Evolutionary conservation across 2,113 vertebrate species (phyloP), one percentile per base, ranked within the genome.

Genomic region (Cisticola juncidis): DNA sequence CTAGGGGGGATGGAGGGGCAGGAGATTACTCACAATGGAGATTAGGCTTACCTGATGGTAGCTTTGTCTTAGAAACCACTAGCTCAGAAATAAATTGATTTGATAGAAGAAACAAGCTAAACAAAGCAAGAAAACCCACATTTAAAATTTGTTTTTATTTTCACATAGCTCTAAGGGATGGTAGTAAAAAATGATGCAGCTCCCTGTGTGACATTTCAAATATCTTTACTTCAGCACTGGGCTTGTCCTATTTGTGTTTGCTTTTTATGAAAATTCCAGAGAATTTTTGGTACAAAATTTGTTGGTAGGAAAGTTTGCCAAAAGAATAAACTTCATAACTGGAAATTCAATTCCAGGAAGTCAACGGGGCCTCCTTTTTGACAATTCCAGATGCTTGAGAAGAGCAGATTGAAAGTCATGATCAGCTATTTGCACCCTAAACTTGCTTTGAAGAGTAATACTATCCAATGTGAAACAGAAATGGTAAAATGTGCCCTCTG

Each of bases 301-400:
- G 35, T 44, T 74, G 13, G 26, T 90, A 62, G 40, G 60, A 74
- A 96, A 77, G 21, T 54, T 84, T 81, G 72, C 65, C 36, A 50
- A 64, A 88, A 64, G 14, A 94, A 70, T 74, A 83, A 61, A 78
- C 68, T 74, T 92, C 51, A 14, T 50, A 40, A 60, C 22, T 51
- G 51, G 72, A 78, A 88, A 93, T 77, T 90, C 38, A 77, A n/a
- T 53, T 86, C 68, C 50, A 74, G 60, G 42, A 86, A 86, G 24
- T 40, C 19, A 80, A 15, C 1, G 2, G 4, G 33, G 31, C 16
- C 24, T 81, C 62, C 36, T 70, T 88, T 95, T 70, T 86, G 19
- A 60, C 47, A 78, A 83, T 78, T 29, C 51, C 69, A 78, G 33
- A 42, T 83, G 56, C 14, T 25, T 70, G 54, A 70, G 50, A 88